Conservation (phyloP, 2,113 vertebrate species). For the Abramis brama region DNA sequence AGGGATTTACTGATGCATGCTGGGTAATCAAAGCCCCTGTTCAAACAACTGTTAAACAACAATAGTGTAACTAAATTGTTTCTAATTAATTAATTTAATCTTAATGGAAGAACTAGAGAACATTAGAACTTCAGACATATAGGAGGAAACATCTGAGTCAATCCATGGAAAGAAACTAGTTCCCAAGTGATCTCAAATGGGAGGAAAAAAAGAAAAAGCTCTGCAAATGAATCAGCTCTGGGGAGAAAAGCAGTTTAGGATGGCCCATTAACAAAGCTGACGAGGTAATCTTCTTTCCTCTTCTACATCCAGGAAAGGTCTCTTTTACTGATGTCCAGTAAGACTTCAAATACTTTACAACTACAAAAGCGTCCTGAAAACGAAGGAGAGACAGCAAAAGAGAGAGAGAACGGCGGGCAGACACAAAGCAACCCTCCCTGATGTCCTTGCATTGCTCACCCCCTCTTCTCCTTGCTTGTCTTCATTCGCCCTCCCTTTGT, state of each 20-base stretch:
- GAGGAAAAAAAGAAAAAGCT: background rate
- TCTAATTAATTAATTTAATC: background rate
- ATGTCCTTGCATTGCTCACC: background rate
- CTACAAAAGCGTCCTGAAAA: background rate
- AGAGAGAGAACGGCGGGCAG: background rate
- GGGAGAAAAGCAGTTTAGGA: background rate
- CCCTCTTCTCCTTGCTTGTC: constrained; percentile 4
- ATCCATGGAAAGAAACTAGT: background rate
- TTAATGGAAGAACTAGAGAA: background rate
- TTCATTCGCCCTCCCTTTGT: constrained; percentile 31
- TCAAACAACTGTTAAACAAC: background rate
- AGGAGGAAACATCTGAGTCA: background rate
- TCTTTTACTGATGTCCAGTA: constrained; percentile 6
- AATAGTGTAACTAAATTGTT: background rate
- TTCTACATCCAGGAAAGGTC: background rate
- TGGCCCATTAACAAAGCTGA: constrained; percentile 32
- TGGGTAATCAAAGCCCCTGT: background rate
- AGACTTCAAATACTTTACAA: background rate
- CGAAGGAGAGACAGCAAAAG: too few species aligned
- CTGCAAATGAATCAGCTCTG: background rate
- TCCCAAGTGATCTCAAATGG: background rate
- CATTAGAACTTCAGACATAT: background rate
- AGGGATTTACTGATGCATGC: constrained; percentile 17
- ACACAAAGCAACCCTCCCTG: constrained; percentile 44
- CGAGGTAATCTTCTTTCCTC: constrained; percentile 24